Conservation (phyloP, 2,888 invertebrate genomes). For the Aplocera efformata region DNA sequence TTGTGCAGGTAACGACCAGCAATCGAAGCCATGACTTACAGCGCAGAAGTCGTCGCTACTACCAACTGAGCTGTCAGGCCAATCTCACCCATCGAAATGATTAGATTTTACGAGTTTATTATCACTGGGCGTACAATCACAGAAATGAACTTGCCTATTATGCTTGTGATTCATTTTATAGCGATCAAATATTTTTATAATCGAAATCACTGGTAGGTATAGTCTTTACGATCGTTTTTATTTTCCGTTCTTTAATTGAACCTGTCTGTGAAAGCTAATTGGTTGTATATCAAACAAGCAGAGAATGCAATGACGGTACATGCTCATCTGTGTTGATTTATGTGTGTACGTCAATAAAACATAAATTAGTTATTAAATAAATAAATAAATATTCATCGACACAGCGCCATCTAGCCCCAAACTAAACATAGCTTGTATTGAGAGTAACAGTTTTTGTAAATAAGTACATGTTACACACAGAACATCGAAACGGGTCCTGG, state of each 20-base stretch:
- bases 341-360: background rate
- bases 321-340: conserved; percentile 30
- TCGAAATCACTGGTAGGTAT: conserved; percentile 31
- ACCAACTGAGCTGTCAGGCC: too few relatives aligned
- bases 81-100: too few relatives aligned
- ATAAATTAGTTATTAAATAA: too few relatives aligned
- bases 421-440: too few relatives aligned
- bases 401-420: too few relatives aligned
- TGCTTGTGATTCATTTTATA: conserved; percentile 36
- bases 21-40: too few relatives aligned
- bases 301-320: conserved; percentile 26
- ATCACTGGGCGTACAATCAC: conserved; percentile 27
- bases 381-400: too few relatives aligned
- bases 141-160: conserved; percentile 30
- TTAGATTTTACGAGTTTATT: conserved; percentile 27
- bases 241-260: conserved; percentile 36
- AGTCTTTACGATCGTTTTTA: conserved; percentile 38
- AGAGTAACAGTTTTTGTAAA: too few relatives aligned
- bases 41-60: too few relatives aligned
- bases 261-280: conserved; percentile 37
- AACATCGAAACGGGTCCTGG: too few relatives aligned
- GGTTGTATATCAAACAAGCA: conserved; percentile 31
- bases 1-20: too few relatives aligned
- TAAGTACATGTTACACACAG: too few relatives aligned
- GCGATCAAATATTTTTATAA: conserved; percentile 40